Evolutionary conservation across 2,113 vertebrate species (phyloP).

Genomic region (Felis catus): F.catus_Fca126_mat1.0 CM031412.1:64990001-64990500

Average conservation of each 20-base stretch:
- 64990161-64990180: slow-evolving; percentile 51
- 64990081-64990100: background rate
- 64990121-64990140: background rate
- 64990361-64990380: slow-evolving; percentile 35
- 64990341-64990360: slow-evolving; percentile 67
- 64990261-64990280: background rate
- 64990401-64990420: background rate
- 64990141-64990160: background rate
- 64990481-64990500: background rate
- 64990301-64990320: slow-evolving; percentile 55
- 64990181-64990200: slow-evolving; percentile 50
- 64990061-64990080: background rate
- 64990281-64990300: slow-evolving; percentile 61
- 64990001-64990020: background rate
- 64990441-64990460: slow-evolving; percentile 33
- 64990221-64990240: slow-evolving; percentile 43
- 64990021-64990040: background rate
- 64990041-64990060: background rate
- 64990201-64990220: slow-evolving; percentile 27
- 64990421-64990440: slow-evolving; percentile 34
- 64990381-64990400: slow-evolving; percentile 55
- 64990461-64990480: background rate
- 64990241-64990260: slow-evolving; percentile 56
- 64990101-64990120: background rate
- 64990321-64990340: slow-evolving; percentile 70